Base-by-base conservation (phyloP, 2,113 vertebrate genomes). In the Centropus unirufus region DNA sequence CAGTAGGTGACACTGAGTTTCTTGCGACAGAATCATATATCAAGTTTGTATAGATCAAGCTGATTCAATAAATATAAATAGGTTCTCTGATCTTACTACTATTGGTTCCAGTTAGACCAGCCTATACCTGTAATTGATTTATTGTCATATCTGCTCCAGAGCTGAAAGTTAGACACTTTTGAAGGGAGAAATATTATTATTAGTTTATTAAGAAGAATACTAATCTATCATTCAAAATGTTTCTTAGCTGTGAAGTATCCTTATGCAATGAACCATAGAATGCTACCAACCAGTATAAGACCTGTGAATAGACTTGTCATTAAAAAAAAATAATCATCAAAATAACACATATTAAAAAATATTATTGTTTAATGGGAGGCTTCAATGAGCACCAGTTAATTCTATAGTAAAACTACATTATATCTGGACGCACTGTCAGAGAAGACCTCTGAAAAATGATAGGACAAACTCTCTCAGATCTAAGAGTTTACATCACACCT, bases 31-130 rank as follows among this genome's bases (percentile, higher is more conserved):
- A 92, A 59, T 63, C 58, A 2, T 92, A 21, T 52, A 85, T 92
- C 82, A 92, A 23, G 49, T 73, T 80, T 80, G 24, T 47, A 47
- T 18, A 26, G 54, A 9, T 83, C 68, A 76, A 44, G 90, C 26
- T 74, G 59, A 87, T 89, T n/a, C 36, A 89, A 91, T 74, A 67
- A 88, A 93, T 75, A 86, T 75, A 94, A 89, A 94, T 68, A 61
- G 51, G 8, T 2, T 77, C 12, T 89, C 73, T 83, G 34, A 13
- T 76, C 11, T 58, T 89, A 59, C 55, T 3, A 76, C 58, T 49
- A 66, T 68, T 94, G 40, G 29, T 40, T 86, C 14, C 83, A 86
- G 44, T 59, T 49, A 86, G 44, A 83, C n/a, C 54, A 72, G 82
- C 67, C n/a, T 72, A 40, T 30, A 85, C 19, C 6, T 86, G 76